Conservation (phyloP, 2,888 invertebrate genomes). For the Drosophila infuscata region DNA sequence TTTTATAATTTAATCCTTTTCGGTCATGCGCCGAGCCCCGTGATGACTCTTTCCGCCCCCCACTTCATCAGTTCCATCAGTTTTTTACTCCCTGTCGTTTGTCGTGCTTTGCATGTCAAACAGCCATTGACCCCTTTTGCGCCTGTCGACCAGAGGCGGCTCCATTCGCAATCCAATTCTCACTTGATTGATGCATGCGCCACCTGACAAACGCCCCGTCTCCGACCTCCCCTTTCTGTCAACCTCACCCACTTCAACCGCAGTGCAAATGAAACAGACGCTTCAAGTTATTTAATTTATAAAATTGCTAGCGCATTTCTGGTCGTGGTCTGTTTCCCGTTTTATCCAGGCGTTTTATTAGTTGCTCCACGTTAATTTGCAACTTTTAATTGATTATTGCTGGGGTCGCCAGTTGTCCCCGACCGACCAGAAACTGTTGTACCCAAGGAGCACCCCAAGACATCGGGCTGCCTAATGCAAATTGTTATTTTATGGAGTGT, state of each 20-base stretch:
- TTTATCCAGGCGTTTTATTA: conserved; percentile 59
- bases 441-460: conserved; percentile 9
- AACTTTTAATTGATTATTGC: conserved; percentile 80
- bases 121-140: conserved; percentile 82
- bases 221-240: background rate
- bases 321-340: conserved; percentile 17
- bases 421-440: background rate
- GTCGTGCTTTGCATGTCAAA: conserved; percentile 81
- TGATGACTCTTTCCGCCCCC: conserved; percentile 3
- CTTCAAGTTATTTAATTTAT: conserved; percentile 82
- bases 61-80: background rate
- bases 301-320: conserved; percentile 68
- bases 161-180: conserved; percentile 77
- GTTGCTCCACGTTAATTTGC: conserved; percentile 67
- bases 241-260: conserved; percentile 1
- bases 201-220: conserved; percentile 61
- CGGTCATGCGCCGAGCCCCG: conserved; percentile 66
- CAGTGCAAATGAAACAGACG: conserved; percentile 55
- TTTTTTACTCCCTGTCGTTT: conserved; percentile 5
- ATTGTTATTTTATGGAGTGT: conserved; percentile 77
- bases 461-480: conserved; percentile 33
- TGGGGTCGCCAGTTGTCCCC: conserved; percentile 13
- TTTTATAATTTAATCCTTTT: conserved; percentile 82
- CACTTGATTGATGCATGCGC: conserved; percentile 80
- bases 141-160: conserved; percentile 43